Evolutionary conservation across 2,888 invertebrate genomes (phyloP).

Genomic region (Terebella lapidaria): DNA sequence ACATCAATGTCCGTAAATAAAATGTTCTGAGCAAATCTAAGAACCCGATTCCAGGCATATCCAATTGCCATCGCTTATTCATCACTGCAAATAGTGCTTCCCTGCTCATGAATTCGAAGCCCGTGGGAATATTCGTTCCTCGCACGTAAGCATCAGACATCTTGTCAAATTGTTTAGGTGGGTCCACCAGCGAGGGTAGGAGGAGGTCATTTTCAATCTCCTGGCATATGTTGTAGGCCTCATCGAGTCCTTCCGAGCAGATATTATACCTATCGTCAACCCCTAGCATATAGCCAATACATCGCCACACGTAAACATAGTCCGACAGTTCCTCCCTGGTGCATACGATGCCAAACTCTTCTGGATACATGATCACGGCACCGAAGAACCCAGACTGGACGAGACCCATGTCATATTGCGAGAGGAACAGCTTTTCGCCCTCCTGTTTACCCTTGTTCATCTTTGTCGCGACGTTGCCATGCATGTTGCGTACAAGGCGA

Average conservation of each 20-base stretch:
- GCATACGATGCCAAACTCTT: slow-evolving; percentile 64
- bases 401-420: slow-evolving; percentile 59
- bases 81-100: not conserved
- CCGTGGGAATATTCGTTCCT: slow-evolving; percentile 17
- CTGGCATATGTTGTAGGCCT: slow-evolving; percentile 30
- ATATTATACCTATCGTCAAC: slow-evolving; percentile 63
- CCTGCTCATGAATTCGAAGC: not conserved
- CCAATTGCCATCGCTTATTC: not conserved
- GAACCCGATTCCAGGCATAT: not conserved
- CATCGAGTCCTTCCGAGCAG: slow-evolving; percentile 29
- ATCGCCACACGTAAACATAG: slow-evolving; percentile 78
- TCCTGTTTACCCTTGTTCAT: not conserved
- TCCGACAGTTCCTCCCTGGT: slow-evolving; percentile 67
- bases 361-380: slow-evolving; percentile 61
- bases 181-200: slow-evolving; percentile 30
- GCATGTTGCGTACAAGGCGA: not conserved
- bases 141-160: slow-evolving; percentile 38
- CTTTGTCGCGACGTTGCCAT: not conserved
- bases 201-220: slow-evolving; percentile 35
- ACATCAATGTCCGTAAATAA: not conserved
- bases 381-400: slow-evolving; percentile 87
- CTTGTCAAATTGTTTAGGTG: slow-evolving; percentile 31
- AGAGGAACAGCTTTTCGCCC: not conserved
- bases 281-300: slow-evolving; percentile 75
- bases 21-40: not conserved